Conservation (phyloP, 2,113 vertebrate species). For the Nesoenas mayeri region DNA sequence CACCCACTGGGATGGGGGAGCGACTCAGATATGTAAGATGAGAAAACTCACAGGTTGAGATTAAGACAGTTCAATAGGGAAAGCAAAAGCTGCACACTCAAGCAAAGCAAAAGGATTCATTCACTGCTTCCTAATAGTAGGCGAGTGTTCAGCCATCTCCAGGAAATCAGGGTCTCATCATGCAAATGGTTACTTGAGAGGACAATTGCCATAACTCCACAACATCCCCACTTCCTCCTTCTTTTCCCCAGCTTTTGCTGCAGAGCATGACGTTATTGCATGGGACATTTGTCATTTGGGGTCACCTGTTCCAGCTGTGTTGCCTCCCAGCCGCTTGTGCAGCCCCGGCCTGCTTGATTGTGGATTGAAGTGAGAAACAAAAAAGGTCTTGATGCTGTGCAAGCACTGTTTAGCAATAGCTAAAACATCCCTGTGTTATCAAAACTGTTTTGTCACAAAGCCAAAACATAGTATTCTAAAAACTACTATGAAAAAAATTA, state of each 20-base stretch:
- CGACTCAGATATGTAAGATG: not conserved
- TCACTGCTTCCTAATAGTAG: too few relatives aligned
- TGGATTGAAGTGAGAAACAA: not conserved
- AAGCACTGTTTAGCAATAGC: not conserved
- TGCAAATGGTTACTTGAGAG: not conserved
- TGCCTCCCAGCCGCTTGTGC: not conserved
- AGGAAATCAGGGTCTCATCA: too few relatives aligned
- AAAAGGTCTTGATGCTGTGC: not conserved
- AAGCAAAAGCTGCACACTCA: not conserved
- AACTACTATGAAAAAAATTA: not conserved
- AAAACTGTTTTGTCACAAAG: not conserved
- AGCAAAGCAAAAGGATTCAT: not conserved
- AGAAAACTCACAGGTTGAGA: not conserved
- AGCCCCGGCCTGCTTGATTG: not conserved
- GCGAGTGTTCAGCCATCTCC: too few relatives aligned
- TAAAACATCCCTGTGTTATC: not conserved
- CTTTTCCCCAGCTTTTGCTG: not conserved
- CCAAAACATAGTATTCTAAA: not conserved
- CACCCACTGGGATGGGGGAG: accelerated
- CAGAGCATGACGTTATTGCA: too few relatives aligned
- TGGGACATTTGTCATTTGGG: not conserved
- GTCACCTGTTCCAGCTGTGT: too few relatives aligned
- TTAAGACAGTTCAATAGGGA: not conserved
- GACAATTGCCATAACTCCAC: accelerated
- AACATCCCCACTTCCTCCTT: accelerated